Evolutionary conservation across 2,888 invertebrate genomes (phyloP).

Genomic region (Esperia sulphurella): DNA sequence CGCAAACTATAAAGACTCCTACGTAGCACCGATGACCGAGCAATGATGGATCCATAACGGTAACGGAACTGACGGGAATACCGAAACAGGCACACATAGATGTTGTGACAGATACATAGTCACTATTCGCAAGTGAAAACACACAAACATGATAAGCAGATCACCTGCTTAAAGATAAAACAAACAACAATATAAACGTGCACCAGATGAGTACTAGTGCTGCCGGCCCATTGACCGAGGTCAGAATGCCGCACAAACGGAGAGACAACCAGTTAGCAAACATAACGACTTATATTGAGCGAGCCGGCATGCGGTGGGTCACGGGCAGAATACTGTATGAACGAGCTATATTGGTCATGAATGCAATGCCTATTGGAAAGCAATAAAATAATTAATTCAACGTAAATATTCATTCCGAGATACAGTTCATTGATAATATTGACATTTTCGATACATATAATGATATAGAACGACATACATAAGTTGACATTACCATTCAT

Average conservation of each 20-base stretch:
- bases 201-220: not conserved
- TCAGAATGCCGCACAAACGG: conserved; percentile 17
- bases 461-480: too few species aligned
- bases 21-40: too few species aligned
- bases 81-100: too few species aligned
- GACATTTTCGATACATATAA: too few species aligned
- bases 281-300: not conserved
- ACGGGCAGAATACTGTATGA: not conserved
- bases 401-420: not conserved
- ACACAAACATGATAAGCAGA: too few species aligned
- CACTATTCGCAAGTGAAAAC: too few species aligned
- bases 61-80: too few species aligned
- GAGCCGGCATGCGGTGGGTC: not conserved
- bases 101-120: too few species aligned
- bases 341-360: not conserved
- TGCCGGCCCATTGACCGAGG: conserved; percentile 19
- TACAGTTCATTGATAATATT: too few species aligned
- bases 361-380: not conserved
- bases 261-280: conserved; percentile 4
- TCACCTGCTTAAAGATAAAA: not conserved
- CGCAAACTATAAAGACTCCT: too few species aligned
- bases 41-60: too few species aligned
- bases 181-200: not conserved
- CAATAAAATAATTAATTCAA: not conserved
- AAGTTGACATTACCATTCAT: too few species aligned